A percentile compares a stretch with the other conserved stretches of the same genome.
Evolutionary conservation across 2,888 invertebrate species (phyloP).

Genomic region (Caenorhabditis virilis): DNA sequence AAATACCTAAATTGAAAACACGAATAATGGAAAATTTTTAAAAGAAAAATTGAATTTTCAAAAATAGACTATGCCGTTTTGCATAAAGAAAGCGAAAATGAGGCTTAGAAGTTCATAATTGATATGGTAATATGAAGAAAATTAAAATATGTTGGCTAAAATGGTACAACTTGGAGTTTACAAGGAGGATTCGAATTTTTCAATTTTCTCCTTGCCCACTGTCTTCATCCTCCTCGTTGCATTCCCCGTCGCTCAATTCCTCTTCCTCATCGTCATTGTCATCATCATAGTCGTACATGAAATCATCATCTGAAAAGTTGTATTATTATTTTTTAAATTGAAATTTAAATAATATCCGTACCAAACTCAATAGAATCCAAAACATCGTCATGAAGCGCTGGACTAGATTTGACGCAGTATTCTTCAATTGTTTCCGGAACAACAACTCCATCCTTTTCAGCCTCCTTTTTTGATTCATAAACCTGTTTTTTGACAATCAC

Average conservation of each 20-base stretch:
- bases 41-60: too few relatives aligned
- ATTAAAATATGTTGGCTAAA: background rate
- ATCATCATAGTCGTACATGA: slow-evolving; percentile 42
- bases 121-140: background rate
- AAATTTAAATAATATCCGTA: slow-evolving; percentile 42
- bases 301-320: slow-evolving; percentile 51
- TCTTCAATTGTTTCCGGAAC: slow-evolving; percentile 97
- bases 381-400: slow-evolving; percentile 82
- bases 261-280: slow-evolving; percentile 52
- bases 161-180: background rate
- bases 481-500: slow-evolving; percentile 98
- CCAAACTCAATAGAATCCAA: slow-evolving; percentile 93
- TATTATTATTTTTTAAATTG: background rate
- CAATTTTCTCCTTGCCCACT: slow-evolving; percentile 65
- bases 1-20: too few relatives aligned
- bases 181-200: background rate
- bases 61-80: too few relatives aligned
- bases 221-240: slow-evolving; percentile 61
- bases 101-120: background rate
- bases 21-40: too few relatives aligned
- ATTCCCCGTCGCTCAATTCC: slow-evolving; percentile 28
- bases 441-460: slow-evolving; percentile 92
- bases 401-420: slow-evolving; percentile 87
- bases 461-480: slow-evolving; percentile 88
- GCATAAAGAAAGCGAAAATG: too few relatives aligned